Conservation (phyloP, 2,797 vertebrate genomes). For the Pangasius djambal region DNA sequence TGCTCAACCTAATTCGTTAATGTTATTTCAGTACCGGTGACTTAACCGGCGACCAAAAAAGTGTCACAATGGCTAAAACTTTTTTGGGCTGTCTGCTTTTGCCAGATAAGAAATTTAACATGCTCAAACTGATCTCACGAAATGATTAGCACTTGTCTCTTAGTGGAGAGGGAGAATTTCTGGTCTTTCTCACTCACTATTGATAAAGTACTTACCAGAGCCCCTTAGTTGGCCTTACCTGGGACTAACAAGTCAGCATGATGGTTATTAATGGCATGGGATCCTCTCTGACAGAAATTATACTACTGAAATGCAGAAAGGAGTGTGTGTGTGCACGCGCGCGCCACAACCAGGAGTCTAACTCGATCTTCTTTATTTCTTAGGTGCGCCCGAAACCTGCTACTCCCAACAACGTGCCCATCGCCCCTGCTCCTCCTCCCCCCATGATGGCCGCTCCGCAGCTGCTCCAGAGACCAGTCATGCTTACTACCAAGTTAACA, state of each 20-base stretch:
- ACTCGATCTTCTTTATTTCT: background rate
- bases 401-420: constrained; percentile 92
- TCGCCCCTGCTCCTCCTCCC: constrained; percentile 94
- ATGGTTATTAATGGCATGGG: constrained; percentile 27
- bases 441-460: constrained; percentile 98
- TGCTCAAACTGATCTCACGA: background rate
- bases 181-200: background rate
- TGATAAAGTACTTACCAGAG: constrained; percentile 41
- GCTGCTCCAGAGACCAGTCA: constrained; percentile 93
- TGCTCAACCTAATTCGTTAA: background rate
- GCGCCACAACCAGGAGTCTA: background rate
- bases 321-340: constrained; percentile 28
- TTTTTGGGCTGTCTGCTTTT: background rate
- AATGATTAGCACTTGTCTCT: background rate
- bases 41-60: background rate
- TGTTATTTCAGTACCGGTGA: background rate
- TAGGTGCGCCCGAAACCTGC: constrained; percentile 93
- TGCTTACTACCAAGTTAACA: constrained; percentile 93
- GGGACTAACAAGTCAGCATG: constrained; percentile 42
- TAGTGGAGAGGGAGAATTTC: background rate
- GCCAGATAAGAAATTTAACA: background rate
- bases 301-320: background rate
- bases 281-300: constrained; percentile 9
- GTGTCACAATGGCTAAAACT: background rate
- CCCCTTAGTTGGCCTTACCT: constrained; percentile 61